Conservation (phyloP, 2,797 vertebrate species). For the Euphonia xanthogaster region DNA sequence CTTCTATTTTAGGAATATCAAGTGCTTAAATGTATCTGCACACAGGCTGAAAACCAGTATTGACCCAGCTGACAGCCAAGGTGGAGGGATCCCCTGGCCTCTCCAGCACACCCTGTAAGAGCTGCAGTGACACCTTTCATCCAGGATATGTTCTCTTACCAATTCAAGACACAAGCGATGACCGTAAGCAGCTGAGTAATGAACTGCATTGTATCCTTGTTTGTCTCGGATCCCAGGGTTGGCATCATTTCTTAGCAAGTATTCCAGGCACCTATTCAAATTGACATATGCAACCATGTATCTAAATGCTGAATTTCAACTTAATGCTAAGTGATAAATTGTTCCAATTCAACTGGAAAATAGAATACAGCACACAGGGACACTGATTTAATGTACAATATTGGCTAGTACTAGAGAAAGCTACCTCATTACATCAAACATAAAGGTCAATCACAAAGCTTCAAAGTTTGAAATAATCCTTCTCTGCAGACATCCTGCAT, state of each 20-base stretch:
- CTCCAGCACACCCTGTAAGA: neutral
- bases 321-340: slow-evolving; percentile 16
- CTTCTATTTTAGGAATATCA: neutral
- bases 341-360: slow-evolving; percentile 12
- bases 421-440: neutral
- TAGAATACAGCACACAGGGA: neutral
- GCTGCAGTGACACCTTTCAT: neutral
- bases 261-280: slow-evolving; percentile 94
- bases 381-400: neutral
- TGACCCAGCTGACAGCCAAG: neutral
- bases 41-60: neutral
- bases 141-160: slow-evolving; percentile 76
- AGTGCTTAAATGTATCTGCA: neutral
- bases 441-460: neutral
- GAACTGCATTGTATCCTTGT: slow-evolving; percentile 96
- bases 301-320: slow-evolving; percentile 23
- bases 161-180: slow-evolving; percentile 96
- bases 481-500: neutral
- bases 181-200: slow-evolving; percentile 96
- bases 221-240: slow-evolving; percentile 97
- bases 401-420: neutral
- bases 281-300: slow-evolving; percentile 43
- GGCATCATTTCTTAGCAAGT: slow-evolving; percentile 95
- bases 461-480: neutral
- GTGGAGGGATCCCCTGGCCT: neutral